Percentiles rank a stretch among this genome's conserved stretches.
Evolutionary conservation across 2,113 vertebrate genomes (phyloP).

Genomic region (Mionectes macconnelli): DNA sequence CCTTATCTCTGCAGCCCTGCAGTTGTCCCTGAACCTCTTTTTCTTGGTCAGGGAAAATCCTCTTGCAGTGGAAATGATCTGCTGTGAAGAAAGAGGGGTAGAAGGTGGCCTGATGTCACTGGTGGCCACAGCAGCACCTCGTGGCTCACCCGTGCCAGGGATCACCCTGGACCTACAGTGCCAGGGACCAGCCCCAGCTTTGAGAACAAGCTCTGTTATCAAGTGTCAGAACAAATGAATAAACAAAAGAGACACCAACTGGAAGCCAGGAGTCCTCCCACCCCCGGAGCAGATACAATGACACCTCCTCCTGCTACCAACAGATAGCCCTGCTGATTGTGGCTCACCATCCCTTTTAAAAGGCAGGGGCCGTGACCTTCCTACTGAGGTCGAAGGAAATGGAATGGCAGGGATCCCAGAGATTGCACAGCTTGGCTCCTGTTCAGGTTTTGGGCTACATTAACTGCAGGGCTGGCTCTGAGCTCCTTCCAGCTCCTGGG

Average conservation of each 20-base stretch:
- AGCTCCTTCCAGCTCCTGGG: not conserved
- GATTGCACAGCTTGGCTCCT: not conserved
- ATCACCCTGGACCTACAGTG: too few relatives aligned
- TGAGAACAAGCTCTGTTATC: not conserved
- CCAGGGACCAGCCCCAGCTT: not conserved
- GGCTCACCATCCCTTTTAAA: not conserved
- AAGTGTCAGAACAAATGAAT: accelerated
- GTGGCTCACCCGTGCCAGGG: not conserved
- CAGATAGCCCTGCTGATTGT: not conserved
- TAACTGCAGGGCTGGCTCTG: not conserved
- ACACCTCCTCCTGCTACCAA: not conserved
- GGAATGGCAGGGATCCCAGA: not conserved
- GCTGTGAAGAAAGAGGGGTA: not conserved
- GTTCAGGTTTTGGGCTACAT: not conserved
- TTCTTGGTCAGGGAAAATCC: not conserved
- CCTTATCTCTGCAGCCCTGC: not conserved
- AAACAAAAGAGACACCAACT: not conserved
- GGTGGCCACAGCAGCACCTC: not conserved
- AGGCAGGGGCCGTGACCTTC: not conserved
- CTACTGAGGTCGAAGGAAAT: not conserved
- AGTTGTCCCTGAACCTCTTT: not conserved
- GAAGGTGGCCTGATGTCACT: not conserved
- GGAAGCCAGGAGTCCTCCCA: not conserved
- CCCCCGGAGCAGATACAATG: not conserved
- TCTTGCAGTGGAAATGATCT: not conserved